Conservation (phyloP, 2,888 invertebrate genomes). For the Antitype chi region DNA sequence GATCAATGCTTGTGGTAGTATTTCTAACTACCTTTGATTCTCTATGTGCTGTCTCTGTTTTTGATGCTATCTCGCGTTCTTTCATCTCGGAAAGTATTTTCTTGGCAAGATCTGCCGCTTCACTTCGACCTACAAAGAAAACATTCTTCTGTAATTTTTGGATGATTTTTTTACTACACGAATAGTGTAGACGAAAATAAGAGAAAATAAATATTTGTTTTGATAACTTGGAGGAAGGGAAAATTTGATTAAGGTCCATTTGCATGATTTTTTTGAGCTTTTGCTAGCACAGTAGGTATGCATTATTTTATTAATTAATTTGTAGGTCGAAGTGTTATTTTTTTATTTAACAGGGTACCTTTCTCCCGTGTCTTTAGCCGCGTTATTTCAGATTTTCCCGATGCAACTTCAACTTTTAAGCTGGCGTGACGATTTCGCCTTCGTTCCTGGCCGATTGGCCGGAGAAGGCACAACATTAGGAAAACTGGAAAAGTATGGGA, state of each 20-base stretch:
- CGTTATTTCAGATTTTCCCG: not conserved
- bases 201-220: not conserved
- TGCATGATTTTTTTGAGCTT: not conserved
- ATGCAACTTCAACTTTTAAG: not conserved
- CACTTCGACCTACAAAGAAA: slow-evolving; percentile 60
- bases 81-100: slow-evolving; percentile 35
- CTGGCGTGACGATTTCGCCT: not conserved
- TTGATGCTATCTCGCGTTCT: slow-evolving; percentile 7
- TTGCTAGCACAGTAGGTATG: not conserved
- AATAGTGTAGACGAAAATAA: not conserved
- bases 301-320: not conserved
- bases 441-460: not conserved
- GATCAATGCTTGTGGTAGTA: not conserved
- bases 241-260: not conserved
- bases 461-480: not conserved
- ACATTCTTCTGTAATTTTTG: slow-evolving; percentile 41
- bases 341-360: not conserved
- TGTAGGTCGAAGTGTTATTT: slow-evolving; percentile 19
- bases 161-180: not conserved
- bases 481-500: not conserved
- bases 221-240: not conserved
- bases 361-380: not conserved
- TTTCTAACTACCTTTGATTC: slow-evolving; percentile 2
- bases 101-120: slow-evolving; percentile 50
- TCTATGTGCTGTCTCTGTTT: slow-evolving; percentile 3